phyloP scores from a whole-genome alignment of 2,888 invertebrate species.

The Tenthredo distinguenda region DNA sequence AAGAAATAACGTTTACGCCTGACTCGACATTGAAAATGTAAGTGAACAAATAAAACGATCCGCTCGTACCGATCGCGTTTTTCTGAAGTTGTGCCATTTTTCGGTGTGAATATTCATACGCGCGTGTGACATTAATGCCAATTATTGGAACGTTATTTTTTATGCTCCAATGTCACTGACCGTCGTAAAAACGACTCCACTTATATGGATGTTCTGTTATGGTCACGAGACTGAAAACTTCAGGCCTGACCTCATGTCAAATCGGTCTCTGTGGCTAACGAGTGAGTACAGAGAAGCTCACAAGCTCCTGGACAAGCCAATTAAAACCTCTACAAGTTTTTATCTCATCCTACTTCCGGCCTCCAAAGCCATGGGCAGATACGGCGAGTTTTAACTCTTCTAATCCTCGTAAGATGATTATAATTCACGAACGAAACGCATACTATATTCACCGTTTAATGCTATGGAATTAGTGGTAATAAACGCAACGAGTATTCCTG shows the following conservation, averaged over 20 bases:
- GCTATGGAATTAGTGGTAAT: neutral
- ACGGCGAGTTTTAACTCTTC: neutral
- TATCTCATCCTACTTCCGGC: conserved; percentile 12
- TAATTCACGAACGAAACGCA: neutral
- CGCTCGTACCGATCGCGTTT: neutral
- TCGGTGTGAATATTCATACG: neutral
- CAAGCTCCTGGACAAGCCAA: neutral
- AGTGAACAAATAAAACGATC: conserved; percentile 10
- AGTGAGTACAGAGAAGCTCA: conserved; percentile 8
- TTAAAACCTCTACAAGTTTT: conserved; percentile 15
- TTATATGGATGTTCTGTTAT: conserved; percentile 35
- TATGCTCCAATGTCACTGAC: neutral
- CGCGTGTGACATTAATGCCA: neutral
- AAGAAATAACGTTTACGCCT: conserved; percentile 20
- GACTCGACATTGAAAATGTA: conserved; percentile 20
- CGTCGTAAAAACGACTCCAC: conserved; percentile 5
- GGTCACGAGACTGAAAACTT: conserved; percentile 8
- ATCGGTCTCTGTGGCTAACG: conserved; percentile 11
- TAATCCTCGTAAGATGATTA: neutral
- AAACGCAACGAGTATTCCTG: neutral
- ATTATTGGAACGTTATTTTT: neutral
- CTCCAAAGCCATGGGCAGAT: neutral
- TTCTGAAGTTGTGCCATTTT: neutral
- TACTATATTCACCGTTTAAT: neutral
- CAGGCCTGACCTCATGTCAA: conserved; percentile 29